Evolutionary conservation across 2,888 invertebrate species (phyloP).

Genomic region (Mylabris sibirica): DNA sequence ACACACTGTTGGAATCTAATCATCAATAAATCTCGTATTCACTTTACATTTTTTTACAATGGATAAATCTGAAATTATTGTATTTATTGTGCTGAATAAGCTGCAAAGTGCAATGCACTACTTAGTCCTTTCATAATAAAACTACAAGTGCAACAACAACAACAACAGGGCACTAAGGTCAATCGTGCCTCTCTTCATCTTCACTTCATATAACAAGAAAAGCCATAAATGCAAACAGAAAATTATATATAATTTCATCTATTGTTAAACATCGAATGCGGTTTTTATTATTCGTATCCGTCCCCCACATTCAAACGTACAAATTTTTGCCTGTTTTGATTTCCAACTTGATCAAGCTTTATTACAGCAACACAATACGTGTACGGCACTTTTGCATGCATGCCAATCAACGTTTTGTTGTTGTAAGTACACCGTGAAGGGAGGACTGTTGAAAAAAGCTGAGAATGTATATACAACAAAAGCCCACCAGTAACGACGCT

Average conservation of each 20-base stretch:
- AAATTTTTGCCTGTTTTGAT: neutral
- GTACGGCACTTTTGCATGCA: neutral
- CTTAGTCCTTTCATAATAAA: conserved; percentile 10
- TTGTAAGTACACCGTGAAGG: neutral
- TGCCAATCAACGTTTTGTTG: conserved; percentile 2
- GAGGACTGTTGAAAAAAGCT: neutral
- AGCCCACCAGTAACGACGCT: neutral
- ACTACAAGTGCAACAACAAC: conserved; percentile 1
- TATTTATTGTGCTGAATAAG: conserved; percentile 3
- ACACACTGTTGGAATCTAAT: neutral
- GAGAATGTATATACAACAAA: neutral
- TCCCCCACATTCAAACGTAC: neutral
- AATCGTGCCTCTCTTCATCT: conserved; percentile 7
- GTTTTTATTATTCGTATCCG: neutral
- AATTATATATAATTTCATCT: conserved; percentile 7
- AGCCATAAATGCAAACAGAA: neutral
- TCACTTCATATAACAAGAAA: conserved; percentile 3
- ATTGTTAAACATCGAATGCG: neutral
- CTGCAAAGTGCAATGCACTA: conserved; percentile 9
- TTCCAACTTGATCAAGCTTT: neutral
- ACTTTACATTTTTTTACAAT: neutral
- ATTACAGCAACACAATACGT: neutral
- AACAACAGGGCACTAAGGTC: conserved; percentile 2
- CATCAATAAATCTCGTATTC: neutral
- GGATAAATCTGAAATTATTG: neutral